A percentile compares a stretch with the other conserved stretches of the same genome.
Conservation (phyloP, 1,140 invertebrate species). For the Acyrthosiphon pisum region DNA sequence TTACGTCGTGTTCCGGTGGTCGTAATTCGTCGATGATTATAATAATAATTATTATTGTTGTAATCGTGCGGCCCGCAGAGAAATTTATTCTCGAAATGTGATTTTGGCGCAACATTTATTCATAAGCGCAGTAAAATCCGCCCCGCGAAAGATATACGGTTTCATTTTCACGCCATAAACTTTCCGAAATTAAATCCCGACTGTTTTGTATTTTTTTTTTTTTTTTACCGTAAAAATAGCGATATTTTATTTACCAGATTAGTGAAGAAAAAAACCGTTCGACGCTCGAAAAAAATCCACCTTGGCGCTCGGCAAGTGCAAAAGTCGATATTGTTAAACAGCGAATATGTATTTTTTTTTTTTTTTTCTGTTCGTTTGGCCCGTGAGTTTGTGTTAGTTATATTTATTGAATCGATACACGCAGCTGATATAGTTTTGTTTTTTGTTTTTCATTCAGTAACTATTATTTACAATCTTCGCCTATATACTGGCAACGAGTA, state of each 20-base stretch:
- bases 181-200: not conserved
- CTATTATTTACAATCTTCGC: not conserved
- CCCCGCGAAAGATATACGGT: not conserved
- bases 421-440: not conserved
- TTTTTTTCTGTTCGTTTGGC: not conserved
- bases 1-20: not conserved
- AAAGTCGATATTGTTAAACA: slow-evolving; percentile 19
- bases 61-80: not conserved
- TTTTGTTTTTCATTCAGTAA: not conserved
- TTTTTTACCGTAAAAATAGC: not conserved
- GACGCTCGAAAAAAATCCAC: not conserved
- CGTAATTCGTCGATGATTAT: not conserved
- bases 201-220: not conserved
- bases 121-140: not conserved
- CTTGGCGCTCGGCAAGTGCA: not conserved
- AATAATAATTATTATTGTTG: not conserved
- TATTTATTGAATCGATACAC: slow-evolving; percentile 10
- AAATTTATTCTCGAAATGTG: not conserved
- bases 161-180: slow-evolving; percentile 23
- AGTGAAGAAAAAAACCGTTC: not conserved
- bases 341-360: not conserved
- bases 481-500: not conserved
- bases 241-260: slow-evolving; percentile 20
- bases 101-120: not conserved
- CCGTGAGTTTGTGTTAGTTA: not conserved